A percentile compares a stretch with the other conserved stretches of the same genome.
Conservation (phyloP, 2,888 invertebrate genomes). For the Litoditis marina region DNA sequence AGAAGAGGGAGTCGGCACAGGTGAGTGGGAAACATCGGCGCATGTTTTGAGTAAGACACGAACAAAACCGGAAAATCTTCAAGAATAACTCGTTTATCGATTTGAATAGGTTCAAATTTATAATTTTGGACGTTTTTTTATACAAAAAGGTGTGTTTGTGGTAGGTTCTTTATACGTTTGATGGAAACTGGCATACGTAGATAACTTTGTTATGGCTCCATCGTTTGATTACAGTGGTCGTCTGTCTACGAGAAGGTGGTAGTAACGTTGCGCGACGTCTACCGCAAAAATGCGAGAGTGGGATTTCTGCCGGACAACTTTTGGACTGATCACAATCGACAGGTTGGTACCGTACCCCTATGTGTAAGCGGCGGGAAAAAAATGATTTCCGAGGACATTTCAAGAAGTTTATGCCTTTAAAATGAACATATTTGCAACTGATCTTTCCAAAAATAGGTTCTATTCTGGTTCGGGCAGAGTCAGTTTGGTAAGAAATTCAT, state of each 20-base stretch:
- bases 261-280: conserved; percentile 76
- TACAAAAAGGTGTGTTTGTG: too few relatives aligned
- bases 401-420: background rate
- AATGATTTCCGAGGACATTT: background rate
- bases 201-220: conserved; percentile 53
- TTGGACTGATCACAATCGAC: conserved; percentile 66
- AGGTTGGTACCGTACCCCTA: conserved; percentile 9
- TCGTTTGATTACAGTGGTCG: conserved; percentile 65
- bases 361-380: background rate
- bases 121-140: too few relatives aligned
- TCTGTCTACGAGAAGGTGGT: conserved; percentile 66
- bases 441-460: background rate
- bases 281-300: conserved; percentile 80
- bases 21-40: too few relatives aligned
- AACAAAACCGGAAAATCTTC: too few relatives aligned
- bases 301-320: conserved; percentile 74
- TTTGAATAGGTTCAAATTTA: too few relatives aligned
- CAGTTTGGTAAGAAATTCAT: background rate
- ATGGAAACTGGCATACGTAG: background rate
- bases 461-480: background rate
- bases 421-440: too few relatives aligned
- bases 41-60: too few relatives aligned
- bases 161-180: too few relatives aligned
- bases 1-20: conserved; percentile 6
- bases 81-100: too few relatives aligned